These are phyloP conservation scores for Mormyrus lacerda DNA, from an alignment of 2,113 vertebrate genomes.

Conservation along the genomic window DNA sequence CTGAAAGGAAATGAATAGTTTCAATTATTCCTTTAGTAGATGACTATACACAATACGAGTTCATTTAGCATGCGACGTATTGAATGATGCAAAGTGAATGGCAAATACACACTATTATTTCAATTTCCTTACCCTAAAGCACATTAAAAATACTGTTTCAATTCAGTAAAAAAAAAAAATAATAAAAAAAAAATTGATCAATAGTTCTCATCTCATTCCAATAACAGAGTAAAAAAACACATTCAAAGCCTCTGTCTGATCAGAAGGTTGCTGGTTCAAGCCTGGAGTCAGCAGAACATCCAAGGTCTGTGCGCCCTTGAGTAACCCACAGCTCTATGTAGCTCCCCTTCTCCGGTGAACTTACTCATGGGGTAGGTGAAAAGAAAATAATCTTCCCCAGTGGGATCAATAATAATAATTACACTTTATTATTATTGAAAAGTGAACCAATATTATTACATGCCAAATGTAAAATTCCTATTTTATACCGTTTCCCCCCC, in stretches of 20 bases:
- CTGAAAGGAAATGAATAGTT: constrained; percentile 46
- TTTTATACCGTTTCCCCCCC: too few relatives aligned
- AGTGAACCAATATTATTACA: background rate
- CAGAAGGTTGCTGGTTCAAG: background rate
- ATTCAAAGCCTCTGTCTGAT: background rate
- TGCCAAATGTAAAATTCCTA: background rate
- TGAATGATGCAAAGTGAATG: background rate
- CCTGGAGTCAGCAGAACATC: background rate
- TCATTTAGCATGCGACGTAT: background rate
- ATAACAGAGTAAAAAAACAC: background rate
- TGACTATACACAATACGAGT: background rate
- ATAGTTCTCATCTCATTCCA: background rate
- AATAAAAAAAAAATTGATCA: background rate
- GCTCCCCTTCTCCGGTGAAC: background rate
- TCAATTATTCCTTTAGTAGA: background rate
- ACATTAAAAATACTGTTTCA: background rate
- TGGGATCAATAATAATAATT: too few relatives aligned
- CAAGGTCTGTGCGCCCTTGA: background rate
- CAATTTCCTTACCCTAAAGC: background rate
- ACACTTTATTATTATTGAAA: background rate
- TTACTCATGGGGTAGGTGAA: background rate
- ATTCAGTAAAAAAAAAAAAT: background rate
- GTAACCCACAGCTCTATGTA: background rate
- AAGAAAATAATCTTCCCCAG: background rate
- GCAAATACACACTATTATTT: background rate